Evolutionary conservation across 2,797 vertebrate species (phyloP), one percentile per base, ranked within the genome.

Genomic region (Halcyon badia): DNA sequence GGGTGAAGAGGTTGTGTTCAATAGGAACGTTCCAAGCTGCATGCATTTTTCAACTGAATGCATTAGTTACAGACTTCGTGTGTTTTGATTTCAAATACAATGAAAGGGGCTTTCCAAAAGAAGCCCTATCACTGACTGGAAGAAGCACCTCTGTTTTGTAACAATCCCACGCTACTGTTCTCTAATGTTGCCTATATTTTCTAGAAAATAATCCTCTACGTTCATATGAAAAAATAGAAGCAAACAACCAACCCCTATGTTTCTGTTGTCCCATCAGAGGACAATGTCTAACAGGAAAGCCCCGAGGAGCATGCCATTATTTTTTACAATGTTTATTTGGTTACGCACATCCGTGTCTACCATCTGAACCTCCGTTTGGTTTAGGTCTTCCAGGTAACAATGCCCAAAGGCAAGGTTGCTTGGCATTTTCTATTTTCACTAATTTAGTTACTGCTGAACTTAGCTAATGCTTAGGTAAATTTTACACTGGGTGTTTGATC

Each of bases 31-130:
- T 22, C 2, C 61, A 46, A 52, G 18, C 79, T 69, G 39, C 11
- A 3, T 3, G n/a, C 39, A 28, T 39, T 85, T 73, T 73, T 86
- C 61, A 82, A 54, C 31, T 14, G 54, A 77, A 80, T 11, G 22
- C 26, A 52, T 58, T 52, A 12, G 33, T 83, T 60, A 82, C 85
- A 83, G 46, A 7, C 28, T 71, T 41, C 4, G 20, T 58, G 30
- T 95, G 75, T 77, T 97, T 84, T 94, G 73, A 94, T 94, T 86
- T 89, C 60, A 87, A 93, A 60, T 19, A 73, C 71, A 83, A 81
- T 35, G 57, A 31, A 79, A 95, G 96, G 94, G 94, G 78, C 54
- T 97, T 97, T 96, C 97, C 95, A 79, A 68, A 87, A 79, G 68
- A 58, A 97, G 81, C 64, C 44, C 16, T 87, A 21, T 70, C 91